These are phyloP conservation scores for Aurelia sp. DNA, from an alignment of 30 jellyfish, hydroid and myxozoan species.

Conservation along the genomic window DNA sequence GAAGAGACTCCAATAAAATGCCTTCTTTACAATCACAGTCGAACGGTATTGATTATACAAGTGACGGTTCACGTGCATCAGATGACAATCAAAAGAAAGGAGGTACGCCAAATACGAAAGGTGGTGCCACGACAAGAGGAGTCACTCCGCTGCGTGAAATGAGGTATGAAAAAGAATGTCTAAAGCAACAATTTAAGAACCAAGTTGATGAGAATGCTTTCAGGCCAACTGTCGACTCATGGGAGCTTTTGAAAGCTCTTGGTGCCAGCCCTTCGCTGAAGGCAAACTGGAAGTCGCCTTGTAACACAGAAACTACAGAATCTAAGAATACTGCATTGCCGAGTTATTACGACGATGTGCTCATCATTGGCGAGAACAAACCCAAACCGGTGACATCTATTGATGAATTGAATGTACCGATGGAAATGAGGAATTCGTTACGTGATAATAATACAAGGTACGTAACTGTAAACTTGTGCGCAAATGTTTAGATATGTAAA, in stretches of 20 bases:
- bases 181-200: slow-evolving; percentile 44
- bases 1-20: too few species aligned
- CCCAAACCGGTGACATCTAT: slow-evolving; percentile 35
- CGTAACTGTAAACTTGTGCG: too few species aligned
- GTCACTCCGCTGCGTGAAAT: too few species aligned
- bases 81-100: not conserved
- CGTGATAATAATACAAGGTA: slow-evolving; percentile 1
- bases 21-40: too few species aligned
- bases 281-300: not conserved
- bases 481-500: too few species aligned
- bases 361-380: slow-evolving; percentile 68
- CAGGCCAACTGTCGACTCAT: not conserved
- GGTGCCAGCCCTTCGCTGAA: slow-evolving; percentile 33
- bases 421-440: slow-evolving; percentile 28
- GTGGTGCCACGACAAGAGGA: too few species aligned
- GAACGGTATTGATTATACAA: not conserved
- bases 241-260: slow-evolving; percentile 26
- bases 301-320: not conserved
- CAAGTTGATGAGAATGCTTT: slow-evolving; percentile 29
- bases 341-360: slow-evolving; percentile 30
- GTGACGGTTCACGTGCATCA: slow-evolving; percentile 15
- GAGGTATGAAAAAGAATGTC: slow-evolving; percentile 31
- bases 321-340: slow-evolving; percentile 2
- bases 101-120: not conserved
- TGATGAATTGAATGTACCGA: slow-evolving; percentile 58